Base-by-base conservation (phyloP, 2,113 vertebrate genomes). In the Gymnogyps californianus region DNA sequence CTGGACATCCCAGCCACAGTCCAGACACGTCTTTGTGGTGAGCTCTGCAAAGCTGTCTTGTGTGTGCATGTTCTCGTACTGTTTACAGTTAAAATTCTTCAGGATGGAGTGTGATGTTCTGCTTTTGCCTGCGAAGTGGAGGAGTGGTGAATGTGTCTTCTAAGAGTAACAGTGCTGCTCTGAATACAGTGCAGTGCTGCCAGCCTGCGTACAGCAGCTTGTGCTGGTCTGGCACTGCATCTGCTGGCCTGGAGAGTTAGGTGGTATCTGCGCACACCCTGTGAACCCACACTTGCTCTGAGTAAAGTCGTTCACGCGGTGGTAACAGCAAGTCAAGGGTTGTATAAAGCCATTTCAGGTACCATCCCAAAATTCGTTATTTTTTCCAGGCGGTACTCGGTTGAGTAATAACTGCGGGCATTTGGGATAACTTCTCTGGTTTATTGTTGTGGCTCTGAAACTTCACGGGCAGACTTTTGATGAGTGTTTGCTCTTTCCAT, bases 311-410 rank as follows among this genome's bases (percentile, higher is more conserved):
- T 54, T 79, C 28, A 21, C 32, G 17, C 2, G 7, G 19, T 69
- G 36, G 14, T 59, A 72, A 65, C 24, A 61, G 29, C 12, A 38
- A 16, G 11, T 42, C 25, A 15, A 10, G 16, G 11, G 10, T 26
- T 71, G 24, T 67, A 3, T 21, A 51, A 64, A 84, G 15, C 31
- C 31, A 17, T 84, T 81, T 42, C 36, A 47, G 18, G 44, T 83
- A 40, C 25, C 5, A 25, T 58, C 22, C 38, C 20, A 18, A 61
- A 20, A 44, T 57, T 17, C 0, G 0, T 75, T 42, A 7, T 31
- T 28, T 83, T 81, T 94, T 38, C 38, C 10, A 54, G 40, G 28
- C 29, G 61, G 7, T 59, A 61, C 15, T 83, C 0, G 1, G 4
- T 42, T 36, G 36, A 59, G 6, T 66, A 86, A 57, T 55, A 88